A percentile compares a stretch with the other conserved stretches of the same genome.
These are phyloP conservation scores for Leptobrachium ailaonicum DNA, from an alignment of 2,113 vertebrate genomes.

Conservation along the genomic window DNA sequence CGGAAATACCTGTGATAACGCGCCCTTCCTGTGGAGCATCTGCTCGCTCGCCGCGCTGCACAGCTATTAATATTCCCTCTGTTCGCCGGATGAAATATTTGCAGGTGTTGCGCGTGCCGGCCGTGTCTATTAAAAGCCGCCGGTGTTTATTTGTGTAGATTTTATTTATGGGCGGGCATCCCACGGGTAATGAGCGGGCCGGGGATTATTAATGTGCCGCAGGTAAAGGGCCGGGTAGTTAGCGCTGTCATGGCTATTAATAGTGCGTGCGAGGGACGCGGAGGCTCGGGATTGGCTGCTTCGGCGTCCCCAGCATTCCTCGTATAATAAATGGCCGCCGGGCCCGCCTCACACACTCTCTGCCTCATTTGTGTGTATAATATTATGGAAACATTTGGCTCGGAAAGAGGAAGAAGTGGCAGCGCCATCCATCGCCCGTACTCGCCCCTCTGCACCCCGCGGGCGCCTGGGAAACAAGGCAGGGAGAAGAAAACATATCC, in stretches of 20 bases:
- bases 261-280: background rate
- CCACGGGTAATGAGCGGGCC: conserved; percentile 17
- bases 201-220: conserved; percentile 15
- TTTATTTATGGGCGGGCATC: conserved; percentile 3
- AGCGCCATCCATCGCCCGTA: no score
- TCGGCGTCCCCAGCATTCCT: no score
- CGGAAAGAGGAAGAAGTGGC: background rate
- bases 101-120: background rate
- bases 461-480: background rate
- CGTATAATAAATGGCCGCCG: no score
- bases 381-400: background rate
- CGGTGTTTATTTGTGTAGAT: conserved; percentile 1
- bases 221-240: conserved; percentile 13
- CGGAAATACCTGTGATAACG: no score
- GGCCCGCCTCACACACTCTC: background rate
- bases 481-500: background rate
- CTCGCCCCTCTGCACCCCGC: no score
- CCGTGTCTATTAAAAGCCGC: conserved; percentile 17
- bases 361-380: background rate
- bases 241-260: conserved; percentile 35
- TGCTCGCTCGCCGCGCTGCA: background rate
- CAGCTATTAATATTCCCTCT: conserved; percentile 1
- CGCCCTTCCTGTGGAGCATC: no score
- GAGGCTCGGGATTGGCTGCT: background rate
- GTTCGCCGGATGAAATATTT: background rate